Evolutionary conservation across 2,888 invertebrate genomes (phyloP), one percentile per base, ranked within the genome.

Genomic region (Aleiodes leptofemur): DNA sequence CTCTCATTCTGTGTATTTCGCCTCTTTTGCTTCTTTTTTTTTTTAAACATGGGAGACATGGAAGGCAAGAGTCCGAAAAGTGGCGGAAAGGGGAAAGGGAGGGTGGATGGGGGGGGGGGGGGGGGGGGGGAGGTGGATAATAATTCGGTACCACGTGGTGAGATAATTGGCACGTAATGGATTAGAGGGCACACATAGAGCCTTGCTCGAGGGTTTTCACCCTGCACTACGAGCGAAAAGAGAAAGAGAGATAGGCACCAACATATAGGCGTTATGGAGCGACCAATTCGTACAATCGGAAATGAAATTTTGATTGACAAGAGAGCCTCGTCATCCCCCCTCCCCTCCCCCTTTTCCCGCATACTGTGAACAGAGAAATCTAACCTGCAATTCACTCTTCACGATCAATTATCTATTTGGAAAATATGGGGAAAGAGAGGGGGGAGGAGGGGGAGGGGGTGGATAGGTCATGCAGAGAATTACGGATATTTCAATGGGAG

Each of bases 301-400:
- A 87, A 87, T 87, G 86, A 85, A 85, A 87, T 86, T 87, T 87
- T 85, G 86, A 86, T 85, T 84, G 84, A 80, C 84, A 82, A 83
- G 82, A 82, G 83, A 79, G 83, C 80, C 82, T 81, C 84, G 85
- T 86, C 84, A 82, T 80, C 43, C 64, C 43, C 64, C 59, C 9
- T 5, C 43, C 16, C 23, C 23, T 2, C 23, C 23, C 23, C 23
- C 23, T 23, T 2, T 23, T 23, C 23, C 23, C 23, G 2, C 23
- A 23, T 23, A 23, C 51, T 9, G 9, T 83, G 84, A 81, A 83
- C 83, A 78, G 79, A 83, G 85, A 85, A 87, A 87, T 83, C 85
- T 84, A 87, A 81, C 87, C 86, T 83, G 78, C 84, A 85, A 87
- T 87, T 87, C 83, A 81, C 80, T 78, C 72, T 74, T 78, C 72